Evolutionary conservation across 2,113 vertebrate species (phyloP).

Genomic region (Ramphastos sulfuratus): DNA sequence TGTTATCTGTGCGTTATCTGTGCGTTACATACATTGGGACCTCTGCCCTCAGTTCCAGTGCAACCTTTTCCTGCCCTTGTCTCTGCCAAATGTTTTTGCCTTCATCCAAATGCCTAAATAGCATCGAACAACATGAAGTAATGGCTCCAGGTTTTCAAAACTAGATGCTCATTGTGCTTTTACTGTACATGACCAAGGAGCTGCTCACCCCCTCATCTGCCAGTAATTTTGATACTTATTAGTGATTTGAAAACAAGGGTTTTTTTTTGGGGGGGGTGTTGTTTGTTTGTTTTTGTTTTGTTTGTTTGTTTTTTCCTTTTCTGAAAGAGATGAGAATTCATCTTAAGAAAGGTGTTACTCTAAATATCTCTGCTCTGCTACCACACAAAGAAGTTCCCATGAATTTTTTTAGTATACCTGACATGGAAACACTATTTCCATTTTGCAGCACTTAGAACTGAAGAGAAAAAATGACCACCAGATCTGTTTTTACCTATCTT

Average conservation of each 20-base stretch:
- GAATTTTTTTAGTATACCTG: background rate
- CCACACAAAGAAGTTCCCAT: background rate
- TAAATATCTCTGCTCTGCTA: background rate
- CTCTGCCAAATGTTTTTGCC: background rate
- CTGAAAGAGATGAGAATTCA: background rate
- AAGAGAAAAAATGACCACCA: background rate
- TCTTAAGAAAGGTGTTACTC: background rate
- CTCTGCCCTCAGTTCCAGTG: background rate
- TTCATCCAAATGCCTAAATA: background rate
- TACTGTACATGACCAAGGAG: background rate
- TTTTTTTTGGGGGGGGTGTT: no score
- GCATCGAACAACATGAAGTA: background rate
- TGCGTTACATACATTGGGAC: rapidly evolving
- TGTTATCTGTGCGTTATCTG: background rate
- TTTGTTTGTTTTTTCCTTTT: background rate
- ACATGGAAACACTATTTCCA: background rate
- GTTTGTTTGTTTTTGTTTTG: no score
- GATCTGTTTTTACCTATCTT: background rate
- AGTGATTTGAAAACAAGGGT: background rate
- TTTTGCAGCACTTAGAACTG: background rate
- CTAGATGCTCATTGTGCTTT: rapidly evolving
- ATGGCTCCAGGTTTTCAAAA: background rate
- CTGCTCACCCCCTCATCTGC: background rate
- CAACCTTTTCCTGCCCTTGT: background rate
- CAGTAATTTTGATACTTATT: background rate